Conservation (phyloP, 1,140 invertebrate genomes). For the Pseudoatta argentina region DNA sequence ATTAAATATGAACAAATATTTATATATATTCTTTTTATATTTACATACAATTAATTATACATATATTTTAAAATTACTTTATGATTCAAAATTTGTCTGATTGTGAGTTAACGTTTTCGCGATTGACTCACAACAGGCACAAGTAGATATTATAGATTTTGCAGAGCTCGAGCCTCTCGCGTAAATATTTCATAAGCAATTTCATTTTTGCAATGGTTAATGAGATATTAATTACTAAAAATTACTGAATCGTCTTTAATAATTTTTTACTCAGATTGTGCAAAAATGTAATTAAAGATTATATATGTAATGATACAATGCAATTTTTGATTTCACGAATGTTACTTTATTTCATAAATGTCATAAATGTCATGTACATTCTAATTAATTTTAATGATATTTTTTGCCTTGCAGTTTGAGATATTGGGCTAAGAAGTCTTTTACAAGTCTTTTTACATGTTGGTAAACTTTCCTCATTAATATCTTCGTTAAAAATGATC, state of each 20-base stretch:
- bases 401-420: not conserved
- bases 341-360: not conserved
- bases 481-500: no score
- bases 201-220: no score
- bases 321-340: not conserved
- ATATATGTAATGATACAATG: not conserved
- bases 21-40: not conserved
- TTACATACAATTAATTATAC: not conserved
- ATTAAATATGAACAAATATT: not conserved
- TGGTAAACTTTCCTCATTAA: no score
- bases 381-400: not conserved
- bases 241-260: no score
- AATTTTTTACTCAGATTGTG: not conserved
- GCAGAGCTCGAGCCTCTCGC: conserved; percentile 28
- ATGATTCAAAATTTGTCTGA: not conserved
- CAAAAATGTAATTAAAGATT: not conserved
- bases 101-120: conserved; percentile 10
- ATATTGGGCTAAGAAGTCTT: not conserved
- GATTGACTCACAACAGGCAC: conserved; percentile 3
- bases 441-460: no score
- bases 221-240: no score
- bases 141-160: conserved; percentile 25
- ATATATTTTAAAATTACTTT: not conserved
- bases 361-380: not conserved
- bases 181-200: conserved; percentile 12